phyloP scores from a whole-genome alignment of 2,888 invertebrate species.

The Neoscelio sp. region DNA sequence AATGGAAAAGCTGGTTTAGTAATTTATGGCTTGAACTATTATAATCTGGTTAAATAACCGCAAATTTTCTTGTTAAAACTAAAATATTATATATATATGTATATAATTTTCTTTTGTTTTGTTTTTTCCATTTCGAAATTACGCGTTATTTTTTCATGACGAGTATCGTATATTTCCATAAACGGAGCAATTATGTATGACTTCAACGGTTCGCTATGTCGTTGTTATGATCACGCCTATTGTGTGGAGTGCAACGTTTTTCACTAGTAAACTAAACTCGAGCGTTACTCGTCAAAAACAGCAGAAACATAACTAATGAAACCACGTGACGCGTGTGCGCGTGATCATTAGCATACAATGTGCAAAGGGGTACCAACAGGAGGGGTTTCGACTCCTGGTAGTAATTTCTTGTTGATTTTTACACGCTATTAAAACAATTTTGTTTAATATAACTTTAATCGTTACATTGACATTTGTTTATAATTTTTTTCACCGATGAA shows the following conservation, averaged over 20 bases:
- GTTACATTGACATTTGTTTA: no score
- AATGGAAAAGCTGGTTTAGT: no score
- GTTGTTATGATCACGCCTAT: slow-evolving; percentile 41
- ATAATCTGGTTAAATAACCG: no score
- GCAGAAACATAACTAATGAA: slow-evolving; percentile 28
- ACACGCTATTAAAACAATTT: no score
- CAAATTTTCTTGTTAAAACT: no score
- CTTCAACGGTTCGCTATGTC: slow-evolving; percentile 56
- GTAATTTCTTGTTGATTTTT: background rate
- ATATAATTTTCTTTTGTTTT: no score
- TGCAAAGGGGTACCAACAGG: background rate
- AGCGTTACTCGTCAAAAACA: slow-evolving; percentile 25
- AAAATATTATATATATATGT: no score
- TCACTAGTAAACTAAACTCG: slow-evolving; percentile 14
- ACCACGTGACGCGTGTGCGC: slow-evolving; percentile 14
- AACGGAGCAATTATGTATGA: slow-evolving; percentile 59
- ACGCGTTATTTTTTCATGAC: slow-evolving; percentile 30
- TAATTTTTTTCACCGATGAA: no score
- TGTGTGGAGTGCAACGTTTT: slow-evolving; percentile 35
- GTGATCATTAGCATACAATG: slow-evolving; percentile 8
- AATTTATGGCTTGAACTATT: no score
- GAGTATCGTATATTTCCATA: slow-evolving; percentile 41
- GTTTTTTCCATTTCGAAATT: slow-evolving; percentile 29
- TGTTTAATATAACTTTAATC: no score
- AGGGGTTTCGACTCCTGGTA: background rate